phyloP scores from a whole-genome alignment of 2,113 vertebrate genomes.

The Microcebus ravelobensis region DNA sequence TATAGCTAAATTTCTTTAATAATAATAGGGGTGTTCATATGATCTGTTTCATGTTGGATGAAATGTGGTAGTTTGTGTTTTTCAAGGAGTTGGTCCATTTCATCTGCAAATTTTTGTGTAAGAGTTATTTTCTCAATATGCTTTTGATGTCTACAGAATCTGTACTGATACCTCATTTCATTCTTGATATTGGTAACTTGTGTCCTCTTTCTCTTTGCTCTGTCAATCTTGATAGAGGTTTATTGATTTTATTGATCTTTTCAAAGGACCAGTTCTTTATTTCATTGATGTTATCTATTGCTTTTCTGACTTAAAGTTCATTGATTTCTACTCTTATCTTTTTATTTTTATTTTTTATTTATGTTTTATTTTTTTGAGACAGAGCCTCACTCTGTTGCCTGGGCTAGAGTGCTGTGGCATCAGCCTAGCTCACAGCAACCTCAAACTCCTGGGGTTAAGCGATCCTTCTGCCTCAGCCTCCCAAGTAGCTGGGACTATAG shows the following conservation, averaged over 20 bases:
- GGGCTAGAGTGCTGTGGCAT: no score
- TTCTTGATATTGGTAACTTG: not conserved
- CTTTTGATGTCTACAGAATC: not conserved
- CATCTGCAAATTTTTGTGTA: not conserved
- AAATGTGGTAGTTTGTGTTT: not conserved
- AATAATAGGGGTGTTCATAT: not conserved
- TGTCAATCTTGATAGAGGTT: not conserved
- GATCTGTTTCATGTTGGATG: not conserved
- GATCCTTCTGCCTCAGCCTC: no score
- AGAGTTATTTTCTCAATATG: not conserved
- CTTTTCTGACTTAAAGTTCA: not conserved
- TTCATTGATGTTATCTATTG: not conserved
- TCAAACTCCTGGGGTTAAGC: no score
- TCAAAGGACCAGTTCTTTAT: not conserved
- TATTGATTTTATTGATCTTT: not conserved
- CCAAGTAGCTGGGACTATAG: no score
- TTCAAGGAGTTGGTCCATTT: not conserved
- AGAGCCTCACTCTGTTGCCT: no score
- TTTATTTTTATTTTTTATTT: no score
- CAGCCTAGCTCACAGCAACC: no score
- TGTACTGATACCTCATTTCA: not conserved
- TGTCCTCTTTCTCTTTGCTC: not conserved
- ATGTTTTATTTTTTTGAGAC: no score
- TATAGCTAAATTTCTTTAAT: not conserved
- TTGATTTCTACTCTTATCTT: no score